Evolutionary conservation across 1,140 invertebrate species (phyloP), one percentile per base, ranked within the genome.

Genomic region (Penaeus vannamei): DNA sequence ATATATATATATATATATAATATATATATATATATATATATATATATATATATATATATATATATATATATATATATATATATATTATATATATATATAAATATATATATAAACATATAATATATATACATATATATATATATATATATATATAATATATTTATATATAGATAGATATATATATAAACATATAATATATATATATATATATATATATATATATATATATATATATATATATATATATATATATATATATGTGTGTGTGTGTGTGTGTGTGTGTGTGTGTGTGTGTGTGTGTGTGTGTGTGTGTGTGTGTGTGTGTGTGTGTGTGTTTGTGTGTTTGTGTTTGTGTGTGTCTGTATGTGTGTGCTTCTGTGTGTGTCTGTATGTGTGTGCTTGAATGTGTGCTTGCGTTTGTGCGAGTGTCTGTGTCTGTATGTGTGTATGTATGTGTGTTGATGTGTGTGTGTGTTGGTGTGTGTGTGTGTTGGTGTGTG

Each of bases 371-470:
- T 81, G 20, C n/a, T 7, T 23, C 3, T 46, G 19, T 42, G 19
- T 81, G 22, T 81, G 19, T 81, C 12, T 53, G 59, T 53, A 23
- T 81, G 59, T 60, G 59, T 81, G 59, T 60, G 36, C n/a, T 8
- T 60, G 36, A 2, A 46, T 60, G n/a, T 46, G 59, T 53, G 3
- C 26, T 12, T 53, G 59, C 26, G 59, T 53, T 20, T 60, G 59
- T 60, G 26, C 26, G 26, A 60, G 59, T 60, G 59, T 81, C 8
- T 46, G 26, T 81, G 23, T 81, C 19, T 81, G 59, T 81, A 81
- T 81, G 59, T 60, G 59, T 81, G 59, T 81, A 81, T 81, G 59
- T 81, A 81, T 81, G 59, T 81, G n/a, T 76, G 59, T 81, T 60
- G 59, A 81, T 81, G 59, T 81, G 59, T 60, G 32, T 53, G n/a